Evolutionary conservation across 2,797 vertebrate genomes (phyloP), one percentile per base, ranked within the genome.

Genomic region (Chelidonichthys spinosus): DNA sequence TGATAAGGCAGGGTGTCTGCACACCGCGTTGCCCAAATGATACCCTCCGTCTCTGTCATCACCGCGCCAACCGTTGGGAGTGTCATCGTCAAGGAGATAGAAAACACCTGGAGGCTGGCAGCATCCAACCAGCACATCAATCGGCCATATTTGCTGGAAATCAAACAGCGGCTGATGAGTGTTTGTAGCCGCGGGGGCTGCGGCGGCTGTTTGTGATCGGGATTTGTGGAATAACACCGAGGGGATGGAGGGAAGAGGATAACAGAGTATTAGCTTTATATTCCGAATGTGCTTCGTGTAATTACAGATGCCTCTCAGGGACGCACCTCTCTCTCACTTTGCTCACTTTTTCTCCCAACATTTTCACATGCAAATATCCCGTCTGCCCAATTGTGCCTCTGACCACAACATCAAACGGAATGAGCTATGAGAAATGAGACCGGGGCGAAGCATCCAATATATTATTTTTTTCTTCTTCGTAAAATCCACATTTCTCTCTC

Each of bases 401-500:
- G 90, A 93, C 93, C 93, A 78, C 75, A 76, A 85, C 92, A 90
- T 94, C 93, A 94, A 94, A 94, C 76, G 36, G 94, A 93, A 94
- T 93, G 82, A 82, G 68, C 49, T 86, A 94, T 94, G 85, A 92
- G 82, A 86, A 74, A 69, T 64, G 79, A 85, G 86, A 79, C 64
- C 1, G 44, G 74, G 25, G 81, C 59, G 17, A 82, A 83, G 85
- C 84, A 67, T 86, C 80, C 81, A 87, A 72, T 87, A 93, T 90
- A n/a, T n/a, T n/a, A n/a, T 88, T 85, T 88, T 84, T 43, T 40
- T 60, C 4, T 40, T 83, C 87, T 88, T 84, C 25, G 25, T 86
- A 81, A 83, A 79, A 87, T 92, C 79, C 9, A 25, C 79, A 86
- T 82, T 87, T 91, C 83, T 81, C 76, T 85, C 78, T 78, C 58